These are phyloP conservation scores for Aspidapion aeneum DNA, from an alignment of 2,888 invertebrate genomes.

Conservation along the genomic window DNA sequence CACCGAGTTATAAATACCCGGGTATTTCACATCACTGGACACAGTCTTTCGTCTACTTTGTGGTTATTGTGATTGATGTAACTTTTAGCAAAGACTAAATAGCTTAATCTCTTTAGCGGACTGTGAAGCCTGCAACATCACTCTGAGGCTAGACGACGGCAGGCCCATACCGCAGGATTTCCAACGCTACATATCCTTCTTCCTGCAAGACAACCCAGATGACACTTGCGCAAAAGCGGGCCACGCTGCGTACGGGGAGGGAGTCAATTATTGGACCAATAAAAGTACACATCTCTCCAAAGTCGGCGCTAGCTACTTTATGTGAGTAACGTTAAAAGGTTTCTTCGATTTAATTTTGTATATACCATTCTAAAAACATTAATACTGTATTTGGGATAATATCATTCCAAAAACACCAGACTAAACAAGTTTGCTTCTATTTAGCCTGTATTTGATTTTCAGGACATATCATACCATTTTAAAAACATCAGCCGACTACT, in stretches of 20 bases:
- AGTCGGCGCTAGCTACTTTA: conserved; percentile 83
- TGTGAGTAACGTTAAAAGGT: no score
- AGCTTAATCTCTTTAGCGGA: conserved; percentile 6
- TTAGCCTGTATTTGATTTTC: neutral
- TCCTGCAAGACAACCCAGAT: conserved; percentile 79
- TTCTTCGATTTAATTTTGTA: no score
- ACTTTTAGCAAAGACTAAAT: no score
- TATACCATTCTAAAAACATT: no score
- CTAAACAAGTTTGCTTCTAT: neutral
- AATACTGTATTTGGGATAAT: no score
- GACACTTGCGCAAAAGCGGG: conserved; percentile 75
- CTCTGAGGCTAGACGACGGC: conserved; percentile 46
- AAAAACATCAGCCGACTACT: conserved; percentile 87
- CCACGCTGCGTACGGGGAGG: conserved; percentile 77
- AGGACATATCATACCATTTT: conserved; percentile 85
- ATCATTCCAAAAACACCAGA: no score
- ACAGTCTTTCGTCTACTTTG: no score
- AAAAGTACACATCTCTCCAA: conserved; percentile 44
- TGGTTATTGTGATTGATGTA: no score
- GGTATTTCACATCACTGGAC: no score
- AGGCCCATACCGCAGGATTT: conserved; percentile 65
- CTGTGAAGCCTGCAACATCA: conserved; percentile 55
- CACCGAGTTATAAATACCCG: no score
- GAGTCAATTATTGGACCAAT: conserved; percentile 59
- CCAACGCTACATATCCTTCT: conserved; percentile 72